Percentiles rank a stretch among this genome's conserved stretches.
Evolutionary conservation across 64 coral and sea anemone genomes (phyloP).

Genomic region (Acropora tenuis): DNA sequence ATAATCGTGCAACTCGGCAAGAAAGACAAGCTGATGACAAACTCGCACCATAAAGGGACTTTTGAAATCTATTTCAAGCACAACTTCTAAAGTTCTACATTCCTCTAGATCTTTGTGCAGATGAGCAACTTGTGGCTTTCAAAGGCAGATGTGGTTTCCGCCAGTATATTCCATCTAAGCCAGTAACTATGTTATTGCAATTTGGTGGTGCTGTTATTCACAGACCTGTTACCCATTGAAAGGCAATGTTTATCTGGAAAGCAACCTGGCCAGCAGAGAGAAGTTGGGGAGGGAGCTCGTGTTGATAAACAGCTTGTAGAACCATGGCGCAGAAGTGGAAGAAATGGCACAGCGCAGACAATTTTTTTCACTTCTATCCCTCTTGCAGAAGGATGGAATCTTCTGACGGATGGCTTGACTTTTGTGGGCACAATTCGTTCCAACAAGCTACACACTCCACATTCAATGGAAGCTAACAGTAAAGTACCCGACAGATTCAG

Average conservation of each 20-base stretch:
- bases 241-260: not conserved
- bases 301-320: not conserved
- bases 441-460: constrained; percentile 1
- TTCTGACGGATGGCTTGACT: constrained; percentile 4
- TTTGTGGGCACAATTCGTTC: not conserved
- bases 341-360: constrained; percentile 19
- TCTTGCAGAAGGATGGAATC: not conserved
- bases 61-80: not conserved
- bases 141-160: not conserved
- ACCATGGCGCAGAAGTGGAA: not conserved
- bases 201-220: not conserved
- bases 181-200: not conserved
- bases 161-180: not conserved
- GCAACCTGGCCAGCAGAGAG: not conserved
- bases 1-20: not conserved
- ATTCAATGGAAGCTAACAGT: not conserved
- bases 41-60: not conserved
- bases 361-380: not conserved
- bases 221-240: not conserved
- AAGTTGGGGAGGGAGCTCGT: not conserved
- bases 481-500: too few relatives aligned
- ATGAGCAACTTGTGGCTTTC: not conserved
- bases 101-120: not conserved
- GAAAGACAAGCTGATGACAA: not conserved
- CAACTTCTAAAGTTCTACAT: not conserved